Base-by-base conservation (phyloP, 2,888 invertebrate species). In the Nomada lathburiana region DNA sequence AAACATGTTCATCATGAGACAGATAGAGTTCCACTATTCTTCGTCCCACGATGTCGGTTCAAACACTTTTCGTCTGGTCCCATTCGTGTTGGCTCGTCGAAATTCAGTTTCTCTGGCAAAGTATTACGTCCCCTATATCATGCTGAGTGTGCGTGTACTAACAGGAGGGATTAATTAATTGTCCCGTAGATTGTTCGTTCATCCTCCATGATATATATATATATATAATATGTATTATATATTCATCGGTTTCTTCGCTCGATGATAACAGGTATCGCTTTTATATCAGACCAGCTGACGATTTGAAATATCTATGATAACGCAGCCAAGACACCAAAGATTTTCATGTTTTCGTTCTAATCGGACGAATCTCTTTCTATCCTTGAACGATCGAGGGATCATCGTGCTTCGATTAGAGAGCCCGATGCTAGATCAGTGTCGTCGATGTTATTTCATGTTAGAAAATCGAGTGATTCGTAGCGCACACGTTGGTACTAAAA, bases 1-100 rank as follows among this genome's bases (percentile, higher is more conserved):
- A 67, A 59, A 47, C 20, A 16, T 53, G 52, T 59, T 62, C 50
- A 52, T 59, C 42, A 52, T 23, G 68, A 26, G 50, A 73, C 42
- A 26, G 64, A 59, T 57, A 71, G 47, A 80, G 55, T 23, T 70
- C 29, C 59, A 50, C 57, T 81, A 47, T 71, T 67, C 71, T 76
- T 76, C 73, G 82, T 70, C 76, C 76, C 84, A 81, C 70, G 85
- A 83, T 88, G 86, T 84, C 84, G 88, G 87, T 90, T 90, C 85
- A 87, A 90, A 91, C 88, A 88, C 86, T 87, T 89, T 50, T 89
- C 89, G 83, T 92, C 90, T 93, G 93, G 93, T 93, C 93, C 93
- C 93, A 88, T 90, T 91, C 92, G 86, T 88, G 83, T 89, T 88
- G 88, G 86, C 89, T 86, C 85, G 53, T 85, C 77, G 76, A 81